phyloP scores from a whole-genome alignment of 1,140 invertebrate genomes.

The Habropoda laboriosa region DNA sequence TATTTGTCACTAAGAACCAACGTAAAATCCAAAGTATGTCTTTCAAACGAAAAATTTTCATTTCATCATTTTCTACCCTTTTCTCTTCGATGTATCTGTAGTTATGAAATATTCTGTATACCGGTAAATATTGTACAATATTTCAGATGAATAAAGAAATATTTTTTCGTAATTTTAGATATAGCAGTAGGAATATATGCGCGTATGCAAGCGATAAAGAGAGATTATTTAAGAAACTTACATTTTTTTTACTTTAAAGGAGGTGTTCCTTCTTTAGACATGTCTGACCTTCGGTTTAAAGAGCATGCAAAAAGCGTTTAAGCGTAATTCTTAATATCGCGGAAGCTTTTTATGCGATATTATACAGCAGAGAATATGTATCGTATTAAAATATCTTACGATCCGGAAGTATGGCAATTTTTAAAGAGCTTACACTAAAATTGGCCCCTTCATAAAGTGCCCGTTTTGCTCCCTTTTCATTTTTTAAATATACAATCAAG shows the following conservation, averaged over 20 bases:
- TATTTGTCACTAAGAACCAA: too few species aligned
- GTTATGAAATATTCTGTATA: too few species aligned
- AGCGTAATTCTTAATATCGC: background rate
- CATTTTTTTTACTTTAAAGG: background rate
- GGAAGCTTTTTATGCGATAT: background rate
- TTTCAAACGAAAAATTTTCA: too few species aligned
- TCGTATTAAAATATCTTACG: background rate
- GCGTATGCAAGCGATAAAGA: background rate
- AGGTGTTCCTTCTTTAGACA: background rate
- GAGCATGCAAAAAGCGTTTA: conserved; percentile 10
- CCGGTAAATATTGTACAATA: too few species aligned
- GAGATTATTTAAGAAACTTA: conserved; percentile 2
- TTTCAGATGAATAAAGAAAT: too few species aligned
- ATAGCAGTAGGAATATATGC: background rate
- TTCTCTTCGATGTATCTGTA: too few species aligned
- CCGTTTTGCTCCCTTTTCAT: background rate
- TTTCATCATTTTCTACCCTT: too few species aligned
- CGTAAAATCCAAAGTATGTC: too few species aligned
- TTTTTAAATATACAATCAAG: background rate
- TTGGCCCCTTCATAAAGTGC: conserved; percentile 10
- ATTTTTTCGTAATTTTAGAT: too few species aligned
- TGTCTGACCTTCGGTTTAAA: background rate
- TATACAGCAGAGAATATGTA: background rate
- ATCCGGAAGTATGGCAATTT: conserved; percentile 26
- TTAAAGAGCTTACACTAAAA: background rate